Base-by-base conservation (phyloP, 2,797 vertebrate species). In the Triplophysa bombifrons region DNA sequence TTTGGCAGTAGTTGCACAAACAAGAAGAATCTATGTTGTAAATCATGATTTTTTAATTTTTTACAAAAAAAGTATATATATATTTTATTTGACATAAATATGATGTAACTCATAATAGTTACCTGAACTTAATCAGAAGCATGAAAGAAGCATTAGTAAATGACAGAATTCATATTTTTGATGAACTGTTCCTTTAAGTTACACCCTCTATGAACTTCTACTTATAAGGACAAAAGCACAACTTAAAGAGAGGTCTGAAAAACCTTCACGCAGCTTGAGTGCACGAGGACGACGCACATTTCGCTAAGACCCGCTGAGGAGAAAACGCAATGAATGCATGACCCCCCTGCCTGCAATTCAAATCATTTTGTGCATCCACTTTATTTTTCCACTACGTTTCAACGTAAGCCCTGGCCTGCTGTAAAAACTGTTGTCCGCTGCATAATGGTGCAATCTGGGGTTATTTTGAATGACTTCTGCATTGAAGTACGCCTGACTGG, bases 361-460 rank as follows among this genome's bases (percentile, higher is more conserved):
- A 86, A 86, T 89, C 78, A 73, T 76, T 78, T 78, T 77, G 68
- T 79, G 74, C 25, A 72, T 70, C 70, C 19, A 79, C 55, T 84
- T 80, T 78, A 74, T 74, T 22, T 71, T 61, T 60, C 68, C 88
- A 82, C 56, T 88, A 89, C 85, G 88, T 74, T 86, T 82, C 84
- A 80, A 83, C 81, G 84, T 84, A 84, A 22, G 76, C 78, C 86
- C 88, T 85, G 82, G 69, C 58, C 86, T 80, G 74, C 72, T 56
- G 80, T 50, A 83, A 85, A 87, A 88, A 86, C 88, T 74, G 83
- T 84, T 80, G 79, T 84, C 73, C 88, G 85, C 75, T 88, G 82
- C 87, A 92, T 92, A 90, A 92, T 87, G 82, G 87, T 74, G 50
- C 84, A 85, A 91, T 91, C 87, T 90, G 81, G 76, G 76, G 83